A percentile compares a stretch with the other conserved stretches of the same genome.
Evolutionary conservation across 1,140 invertebrate species (phyloP).

Genomic region (Psilanteris sp.): DNA sequence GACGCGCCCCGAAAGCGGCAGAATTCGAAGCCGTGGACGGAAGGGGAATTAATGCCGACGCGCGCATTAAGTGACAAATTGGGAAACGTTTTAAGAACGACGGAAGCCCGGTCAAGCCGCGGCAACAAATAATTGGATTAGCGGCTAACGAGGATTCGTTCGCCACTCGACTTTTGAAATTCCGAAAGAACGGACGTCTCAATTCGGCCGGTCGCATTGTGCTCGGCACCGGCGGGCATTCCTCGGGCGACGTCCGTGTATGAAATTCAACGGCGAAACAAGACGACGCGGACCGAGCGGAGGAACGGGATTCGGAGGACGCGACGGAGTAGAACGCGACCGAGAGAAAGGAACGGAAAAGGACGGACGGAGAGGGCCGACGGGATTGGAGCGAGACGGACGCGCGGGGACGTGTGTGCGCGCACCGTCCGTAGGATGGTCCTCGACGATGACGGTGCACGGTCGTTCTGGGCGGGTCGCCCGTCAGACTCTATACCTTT

Average conservation of each 20-base stretch:
- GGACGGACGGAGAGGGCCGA: background rate
- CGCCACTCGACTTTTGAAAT: background rate
- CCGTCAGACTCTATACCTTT: conserved; percentile 72
- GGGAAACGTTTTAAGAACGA: too few relatives aligned
- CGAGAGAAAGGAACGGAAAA: conserved; percentile 2
- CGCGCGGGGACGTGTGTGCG: background rate
- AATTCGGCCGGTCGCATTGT: conserved; percentile 9
- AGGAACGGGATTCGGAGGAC: too few relatives aligned
- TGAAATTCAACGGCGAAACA: conserved; percentile 6
- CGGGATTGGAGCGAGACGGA: too few relatives aligned
- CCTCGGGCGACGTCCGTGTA: conserved; percentile 1
- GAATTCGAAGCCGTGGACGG: too few relatives aligned
- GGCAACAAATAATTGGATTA: conserved; percentile 1
- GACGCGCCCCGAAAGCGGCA: too few relatives aligned
- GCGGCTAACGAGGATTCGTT: background rate
- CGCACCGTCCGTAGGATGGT: conserved; percentile 64
- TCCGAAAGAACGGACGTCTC: conserved; percentile 3
- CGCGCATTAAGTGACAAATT: too few relatives aligned
- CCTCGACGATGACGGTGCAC: conserved; percentile 76
- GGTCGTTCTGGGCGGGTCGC: conserved; percentile 77
- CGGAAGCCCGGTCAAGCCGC: too few relatives aligned
- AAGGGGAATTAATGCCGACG: too few relatives aligned
- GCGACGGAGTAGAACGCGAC: too few relatives aligned
- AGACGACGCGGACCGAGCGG: too few relatives aligned
- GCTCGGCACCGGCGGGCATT: conserved; percentile 1